Evolutionary conservation across 2,113 vertebrate species (phyloP).

Genomic region (Fukomys damarensis): DNA sequence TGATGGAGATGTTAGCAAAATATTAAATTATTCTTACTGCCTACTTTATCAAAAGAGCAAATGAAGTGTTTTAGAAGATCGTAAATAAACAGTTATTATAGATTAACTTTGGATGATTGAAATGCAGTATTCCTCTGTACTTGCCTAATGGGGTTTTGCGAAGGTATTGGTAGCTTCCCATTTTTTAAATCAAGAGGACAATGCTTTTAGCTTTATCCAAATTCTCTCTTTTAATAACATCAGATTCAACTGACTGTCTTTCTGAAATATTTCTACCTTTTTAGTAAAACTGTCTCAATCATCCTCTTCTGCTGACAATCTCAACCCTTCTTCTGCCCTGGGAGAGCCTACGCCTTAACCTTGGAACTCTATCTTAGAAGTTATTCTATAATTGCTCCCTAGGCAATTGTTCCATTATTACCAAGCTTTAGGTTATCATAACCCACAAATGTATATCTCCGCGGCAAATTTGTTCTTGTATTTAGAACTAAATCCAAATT

Average conservation of each 20-base stretch:
- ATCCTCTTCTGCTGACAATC: not conserved
- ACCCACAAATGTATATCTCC: not conserved
- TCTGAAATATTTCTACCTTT: not conserved
- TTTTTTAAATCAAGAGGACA: not conserved
- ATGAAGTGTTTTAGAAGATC: not conserved
- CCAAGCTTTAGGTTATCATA: not conserved
- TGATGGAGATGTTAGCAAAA: not conserved
- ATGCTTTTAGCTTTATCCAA: not conserved
- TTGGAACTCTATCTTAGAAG: not conserved
- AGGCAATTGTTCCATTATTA: not conserved
- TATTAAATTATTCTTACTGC: not conserved
- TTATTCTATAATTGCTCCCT: not conserved
- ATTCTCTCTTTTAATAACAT: not conserved
- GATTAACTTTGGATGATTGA: not conserved
- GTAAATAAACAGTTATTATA: not conserved
- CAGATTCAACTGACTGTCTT: not conserved
- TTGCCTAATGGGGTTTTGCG: not conserved
- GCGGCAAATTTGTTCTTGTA: not conserved
- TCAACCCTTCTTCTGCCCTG: too few species aligned
- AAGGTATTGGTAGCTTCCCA: not conserved
- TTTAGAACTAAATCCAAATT: not conserved
- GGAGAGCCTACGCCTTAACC: not conserved
- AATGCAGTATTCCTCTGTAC: not conserved
- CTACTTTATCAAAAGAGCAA: not conserved
- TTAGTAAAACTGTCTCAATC: not conserved